Evolutionary conservation across 2,888 invertebrate species (phyloP).

Genomic region (Euproctis similis): DNA sequence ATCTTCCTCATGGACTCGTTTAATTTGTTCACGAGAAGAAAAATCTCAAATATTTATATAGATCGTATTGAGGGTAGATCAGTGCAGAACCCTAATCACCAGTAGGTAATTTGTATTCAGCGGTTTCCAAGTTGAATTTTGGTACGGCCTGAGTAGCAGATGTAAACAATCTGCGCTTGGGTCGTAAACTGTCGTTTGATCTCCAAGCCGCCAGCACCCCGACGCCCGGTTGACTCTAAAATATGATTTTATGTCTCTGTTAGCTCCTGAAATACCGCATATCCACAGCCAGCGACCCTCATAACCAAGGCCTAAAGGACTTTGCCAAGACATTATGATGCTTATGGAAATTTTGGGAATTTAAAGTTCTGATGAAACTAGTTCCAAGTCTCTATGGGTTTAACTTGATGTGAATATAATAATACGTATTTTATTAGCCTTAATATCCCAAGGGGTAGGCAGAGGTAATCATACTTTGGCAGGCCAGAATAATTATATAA

Average conservation of each 20-base stretch:
- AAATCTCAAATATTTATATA: too few species aligned
- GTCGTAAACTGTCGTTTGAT: conserved; percentile 73
- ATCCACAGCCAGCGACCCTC: conserved; percentile 59
- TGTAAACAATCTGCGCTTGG: conserved; percentile 71
- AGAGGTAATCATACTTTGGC: too few species aligned
- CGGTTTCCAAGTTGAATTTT: conserved; percentile 66
- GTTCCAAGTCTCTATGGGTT: too few species aligned
- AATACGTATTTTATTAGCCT: too few species aligned
- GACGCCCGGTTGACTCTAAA: conserved; percentile 58
- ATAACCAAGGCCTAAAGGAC: conserved; percentile 38
- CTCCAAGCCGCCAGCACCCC: conserved; percentile 46
- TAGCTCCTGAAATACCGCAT: conserved; percentile 64
- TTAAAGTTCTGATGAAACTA: conserved; percentile 17
- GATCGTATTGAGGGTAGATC: too few species aligned
- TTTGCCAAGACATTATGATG: conserved; percentile 16
- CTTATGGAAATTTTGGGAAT: conserved; percentile 18
- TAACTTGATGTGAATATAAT: too few species aligned
- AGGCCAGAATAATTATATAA: too few species aligned
- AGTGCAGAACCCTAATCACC: conserved; percentile 30
- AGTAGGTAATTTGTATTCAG: conserved; percentile 50
- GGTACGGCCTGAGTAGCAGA: conserved; percentile 65
- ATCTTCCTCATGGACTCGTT: too few species aligned
- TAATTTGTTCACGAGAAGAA: too few species aligned
- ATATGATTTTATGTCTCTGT: conserved; percentile 70
- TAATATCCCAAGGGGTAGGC: too few species aligned